Percentiles rank a stretch among this genome's conserved stretches.
These are phyloP conservation scores for Microlaimidae sp. DNA, from an alignment of 2,888 invertebrate species.

Conservation along the genomic window DNA sequence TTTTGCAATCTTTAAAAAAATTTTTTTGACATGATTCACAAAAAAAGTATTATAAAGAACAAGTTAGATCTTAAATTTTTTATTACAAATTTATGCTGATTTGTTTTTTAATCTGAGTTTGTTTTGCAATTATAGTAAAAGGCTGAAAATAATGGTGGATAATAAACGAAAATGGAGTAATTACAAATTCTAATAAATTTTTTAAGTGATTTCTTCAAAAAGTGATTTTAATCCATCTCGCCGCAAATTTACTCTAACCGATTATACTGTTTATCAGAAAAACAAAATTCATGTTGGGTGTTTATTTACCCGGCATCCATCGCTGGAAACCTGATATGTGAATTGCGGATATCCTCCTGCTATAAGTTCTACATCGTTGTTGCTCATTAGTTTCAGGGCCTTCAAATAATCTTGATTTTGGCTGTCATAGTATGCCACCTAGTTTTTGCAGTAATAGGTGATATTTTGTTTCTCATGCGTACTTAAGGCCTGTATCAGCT, in stretches of 20 bases:
- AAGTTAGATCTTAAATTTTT: no score
- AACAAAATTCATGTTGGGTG: no score
- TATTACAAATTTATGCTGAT: no score
- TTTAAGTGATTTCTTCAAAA: no score
- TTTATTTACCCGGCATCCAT: constrained; percentile 59
- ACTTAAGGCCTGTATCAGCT: constrained; percentile 64
- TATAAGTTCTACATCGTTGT: constrained; percentile 63
- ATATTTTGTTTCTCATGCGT: constrained; percentile 59
- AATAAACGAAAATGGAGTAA: neutral
- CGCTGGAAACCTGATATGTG: constrained; percentile 53
- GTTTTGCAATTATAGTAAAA: neutral
- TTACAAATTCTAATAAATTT: neutral
- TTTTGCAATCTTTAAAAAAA: no score
- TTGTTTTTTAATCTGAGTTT: neutral
- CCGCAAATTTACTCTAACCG: no score
- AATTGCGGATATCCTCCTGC: constrained; percentile 55
- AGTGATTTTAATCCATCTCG: no score
- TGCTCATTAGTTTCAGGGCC: constrained; percentile 58
- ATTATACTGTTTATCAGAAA: no score
- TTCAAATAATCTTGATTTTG: constrained; percentile 50
- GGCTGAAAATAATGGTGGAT: neutral
- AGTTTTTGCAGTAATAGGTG: constrained; percentile 68
- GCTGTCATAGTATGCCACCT: constrained; percentile 57
- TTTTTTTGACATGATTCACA: no score
- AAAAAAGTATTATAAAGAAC: no score